These are phyloP conservation scores for Cydia fagiglandana DNA, from an alignment of 1,140 invertebrate genomes.

Conservation along the genomic window DNA sequence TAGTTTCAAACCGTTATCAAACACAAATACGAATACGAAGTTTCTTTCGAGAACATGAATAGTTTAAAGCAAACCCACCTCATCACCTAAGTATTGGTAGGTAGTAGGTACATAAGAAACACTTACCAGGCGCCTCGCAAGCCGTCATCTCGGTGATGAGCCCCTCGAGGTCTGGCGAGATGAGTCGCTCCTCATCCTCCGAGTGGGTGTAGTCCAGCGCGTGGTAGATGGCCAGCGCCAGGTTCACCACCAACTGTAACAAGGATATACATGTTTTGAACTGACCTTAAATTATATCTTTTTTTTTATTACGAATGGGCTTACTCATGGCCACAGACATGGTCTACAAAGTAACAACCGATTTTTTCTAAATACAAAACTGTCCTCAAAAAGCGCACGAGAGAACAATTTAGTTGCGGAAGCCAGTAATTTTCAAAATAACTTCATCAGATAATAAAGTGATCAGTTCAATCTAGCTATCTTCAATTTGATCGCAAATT, in stretches of 20 bases:
- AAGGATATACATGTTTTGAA: conserved; percentile 42
- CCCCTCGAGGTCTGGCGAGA: conserved; percentile 90
- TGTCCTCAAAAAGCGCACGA: not conserved
- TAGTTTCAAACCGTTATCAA: too few species aligned
- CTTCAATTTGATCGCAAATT: not conserved
- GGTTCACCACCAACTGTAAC: conserved; percentile 87
- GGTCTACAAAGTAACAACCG: not conserved
- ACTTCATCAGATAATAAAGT: conserved; percentile 8
- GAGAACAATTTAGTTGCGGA: not conserved
- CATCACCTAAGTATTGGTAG: too few species aligned
- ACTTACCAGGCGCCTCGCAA: conserved; percentile 59
- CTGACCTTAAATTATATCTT: too few species aligned
- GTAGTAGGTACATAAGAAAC: not conserved
- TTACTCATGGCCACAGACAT: too few species aligned
- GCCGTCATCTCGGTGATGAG: conserved; percentile 92
- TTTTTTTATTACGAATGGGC: too few species aligned
- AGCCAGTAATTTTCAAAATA: not conserved
- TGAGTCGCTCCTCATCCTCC: conserved; percentile 90
- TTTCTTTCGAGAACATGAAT: too few species aligned
- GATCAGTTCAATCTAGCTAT: not conserved
- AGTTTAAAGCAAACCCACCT: too few species aligned
- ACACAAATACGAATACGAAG: too few species aligned
- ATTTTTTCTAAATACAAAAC: not conserved
- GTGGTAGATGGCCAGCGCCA: conserved; percentile 91
- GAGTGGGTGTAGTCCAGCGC: conserved; percentile 93